phyloP scores from a whole-genome alignment of 2,113 vertebrate species.

The Semnornis frantzii region DNA sequence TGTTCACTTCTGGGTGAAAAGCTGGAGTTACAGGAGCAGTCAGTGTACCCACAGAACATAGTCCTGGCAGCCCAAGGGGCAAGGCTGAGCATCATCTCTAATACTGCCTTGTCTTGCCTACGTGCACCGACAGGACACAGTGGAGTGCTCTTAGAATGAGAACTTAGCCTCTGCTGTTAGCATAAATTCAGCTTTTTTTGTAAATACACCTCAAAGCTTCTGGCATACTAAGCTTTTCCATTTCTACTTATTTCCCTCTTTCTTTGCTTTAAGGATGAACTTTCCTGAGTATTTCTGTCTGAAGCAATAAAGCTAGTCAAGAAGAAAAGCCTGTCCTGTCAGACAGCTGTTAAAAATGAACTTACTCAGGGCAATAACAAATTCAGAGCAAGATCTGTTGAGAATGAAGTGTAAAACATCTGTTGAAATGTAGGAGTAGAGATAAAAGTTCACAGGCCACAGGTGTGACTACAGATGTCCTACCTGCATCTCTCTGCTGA shows the following conservation, averaged over 20 bases:
- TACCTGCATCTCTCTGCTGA: not conserved
- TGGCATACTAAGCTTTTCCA: not conserved
- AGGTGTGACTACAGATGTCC: not conserved
- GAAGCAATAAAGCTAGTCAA: not conserved
- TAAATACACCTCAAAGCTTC: not conserved
- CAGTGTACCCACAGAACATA: fast-evolving
- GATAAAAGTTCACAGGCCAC: not conserved
- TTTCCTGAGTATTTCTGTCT: not conserved
- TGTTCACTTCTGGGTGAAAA: not conserved
- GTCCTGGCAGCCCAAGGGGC: not conserved
- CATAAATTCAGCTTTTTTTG: not conserved
- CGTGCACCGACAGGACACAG: not conserved
- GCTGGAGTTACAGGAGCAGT: not conserved
- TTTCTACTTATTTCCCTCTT: not conserved
- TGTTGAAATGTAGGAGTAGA: not conserved
- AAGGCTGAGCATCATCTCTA: not conserved
- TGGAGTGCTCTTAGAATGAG: not conserved
- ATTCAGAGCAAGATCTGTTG: not conserved
- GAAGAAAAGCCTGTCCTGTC: constrained; percentile 10
- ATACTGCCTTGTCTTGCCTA: not conserved
- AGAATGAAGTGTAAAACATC: not conserved
- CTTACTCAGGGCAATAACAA: not conserved
- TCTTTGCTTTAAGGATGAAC: not conserved
- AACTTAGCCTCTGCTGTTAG: not conserved
- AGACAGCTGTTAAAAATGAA: constrained; percentile 1